These are phyloP conservation scores for Orchesella cincta DNA, from an alignment of 1,140 invertebrate species.

Conservation along the genomic window DNA sequence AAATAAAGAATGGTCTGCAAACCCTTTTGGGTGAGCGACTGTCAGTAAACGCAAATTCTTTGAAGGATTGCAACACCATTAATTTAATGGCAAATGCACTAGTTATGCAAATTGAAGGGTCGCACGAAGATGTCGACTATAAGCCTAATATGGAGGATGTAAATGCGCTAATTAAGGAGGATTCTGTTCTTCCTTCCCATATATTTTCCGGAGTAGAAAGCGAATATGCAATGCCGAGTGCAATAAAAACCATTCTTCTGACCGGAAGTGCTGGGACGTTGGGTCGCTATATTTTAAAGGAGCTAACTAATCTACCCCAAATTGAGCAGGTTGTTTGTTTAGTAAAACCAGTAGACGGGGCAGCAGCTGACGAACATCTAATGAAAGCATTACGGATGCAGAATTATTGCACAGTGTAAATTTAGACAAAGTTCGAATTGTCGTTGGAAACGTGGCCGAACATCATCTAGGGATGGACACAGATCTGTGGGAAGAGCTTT, in stretches of 20 bases:
- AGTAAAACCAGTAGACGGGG: neutral
- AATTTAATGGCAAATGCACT: neutral
- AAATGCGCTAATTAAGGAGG: neutral
- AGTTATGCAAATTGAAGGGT: neutral
- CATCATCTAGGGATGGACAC: neutral
- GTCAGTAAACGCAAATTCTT: neutral
- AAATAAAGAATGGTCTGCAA: neutral
- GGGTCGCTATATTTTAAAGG: neutral
- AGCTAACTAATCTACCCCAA: neutral
- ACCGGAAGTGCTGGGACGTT: neutral
- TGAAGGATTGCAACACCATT: neutral
- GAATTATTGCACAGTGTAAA: neutral
- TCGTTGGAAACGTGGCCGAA: neutral
- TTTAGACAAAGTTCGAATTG: neutral
- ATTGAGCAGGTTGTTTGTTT: neutral
- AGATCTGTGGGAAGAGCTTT: neutral
- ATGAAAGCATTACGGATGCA: neutral
- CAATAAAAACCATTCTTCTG: too few relatives aligned
- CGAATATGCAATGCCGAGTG: too few relatives aligned
- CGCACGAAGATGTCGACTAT: neutral
- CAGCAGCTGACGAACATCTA: neutral
- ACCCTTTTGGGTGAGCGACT: neutral
- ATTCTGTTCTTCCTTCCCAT: neutral
- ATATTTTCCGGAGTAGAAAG: too few relatives aligned
- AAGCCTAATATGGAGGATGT: neutral